Conservation (phyloP, 2,888 invertebrate species). For the Prosopocoilus inquinatus region DNA sequence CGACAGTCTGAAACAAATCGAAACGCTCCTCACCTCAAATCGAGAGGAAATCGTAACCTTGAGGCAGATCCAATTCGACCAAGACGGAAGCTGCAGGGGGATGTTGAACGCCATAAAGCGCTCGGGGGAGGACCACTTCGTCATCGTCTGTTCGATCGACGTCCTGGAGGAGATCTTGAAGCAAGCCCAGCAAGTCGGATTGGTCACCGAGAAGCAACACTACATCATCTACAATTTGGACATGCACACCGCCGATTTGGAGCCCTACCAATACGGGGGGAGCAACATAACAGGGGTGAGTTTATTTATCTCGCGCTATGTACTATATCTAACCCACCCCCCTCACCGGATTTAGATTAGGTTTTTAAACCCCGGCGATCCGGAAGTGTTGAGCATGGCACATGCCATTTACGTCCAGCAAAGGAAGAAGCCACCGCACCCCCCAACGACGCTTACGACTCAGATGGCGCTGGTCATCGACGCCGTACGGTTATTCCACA, state of each 20-base stretch:
- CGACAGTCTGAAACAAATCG: constrained; percentile 69
- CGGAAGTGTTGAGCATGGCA: constrained; percentile 50
- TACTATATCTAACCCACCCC: not conserved
- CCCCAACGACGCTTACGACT: constrained; percentile 52
- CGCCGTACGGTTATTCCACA: constrained; percentile 77
- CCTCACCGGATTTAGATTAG: constrained; percentile 45
- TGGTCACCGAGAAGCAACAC: constrained; percentile 76
- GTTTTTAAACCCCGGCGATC: constrained; percentile 59
- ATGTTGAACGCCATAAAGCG: constrained; percentile 70
- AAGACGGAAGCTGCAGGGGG: constrained; percentile 64
- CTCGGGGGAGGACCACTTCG: constrained; percentile 66
- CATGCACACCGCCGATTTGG: constrained; percentile 76
- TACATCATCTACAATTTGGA: constrained; percentile 80
- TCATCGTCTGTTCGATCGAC: constrained; percentile 70
- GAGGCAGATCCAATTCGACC: constrained; percentile 63
- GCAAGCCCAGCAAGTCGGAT: constrained; percentile 83
- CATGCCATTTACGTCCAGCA: constrained; percentile 43
- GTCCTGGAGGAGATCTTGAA: constrained; percentile 57
- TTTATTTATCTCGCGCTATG: not conserved
- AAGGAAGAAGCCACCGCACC: not conserved
- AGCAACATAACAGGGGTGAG: constrained; percentile 74
- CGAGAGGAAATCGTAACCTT: constrained; percentile 53
- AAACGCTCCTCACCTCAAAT: constrained; percentile 65
- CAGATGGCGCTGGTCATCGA: constrained; percentile 83
- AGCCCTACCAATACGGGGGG: constrained; percentile 74